Evolutionary conservation across 2,113 vertebrate species (phyloP).

Genomic region (Corythoichthys haematopterus): DNA sequence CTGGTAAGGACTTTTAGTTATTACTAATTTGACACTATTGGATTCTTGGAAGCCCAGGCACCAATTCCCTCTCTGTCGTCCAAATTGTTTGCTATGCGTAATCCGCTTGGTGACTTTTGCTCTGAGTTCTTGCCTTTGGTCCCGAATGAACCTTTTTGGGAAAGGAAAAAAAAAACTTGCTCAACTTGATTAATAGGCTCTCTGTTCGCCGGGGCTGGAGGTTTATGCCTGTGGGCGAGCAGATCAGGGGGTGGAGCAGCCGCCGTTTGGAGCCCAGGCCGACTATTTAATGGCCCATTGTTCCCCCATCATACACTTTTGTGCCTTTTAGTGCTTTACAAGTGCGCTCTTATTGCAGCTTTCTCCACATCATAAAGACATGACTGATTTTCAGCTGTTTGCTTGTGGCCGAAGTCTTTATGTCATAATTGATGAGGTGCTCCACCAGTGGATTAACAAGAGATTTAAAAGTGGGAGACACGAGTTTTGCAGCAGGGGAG

Average conservation of each 20-base stretch:
- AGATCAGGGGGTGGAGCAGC: conserved; percentile 63
- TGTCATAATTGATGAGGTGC: conserved; percentile 8
- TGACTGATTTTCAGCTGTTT: conserved; percentile 8
- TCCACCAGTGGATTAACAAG: background rate
- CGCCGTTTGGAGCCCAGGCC: conserved; percentile 49
- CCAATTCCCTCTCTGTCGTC: background rate
- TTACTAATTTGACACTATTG: background rate
- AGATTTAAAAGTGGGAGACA: conserved; percentile 10
- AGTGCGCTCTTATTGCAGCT: conserved; percentile 43
- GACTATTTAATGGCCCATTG: conserved; percentile 74
- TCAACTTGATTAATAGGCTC: conserved; percentile 58
- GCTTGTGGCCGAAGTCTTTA: conserved; percentile 5
- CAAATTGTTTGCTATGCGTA: background rate
- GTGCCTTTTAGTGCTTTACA: conserved; percentile 53
- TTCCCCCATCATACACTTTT: conserved; percentile 61
- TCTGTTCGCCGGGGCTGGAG: conserved; percentile 40
- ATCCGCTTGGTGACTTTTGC: conserved; percentile 42
- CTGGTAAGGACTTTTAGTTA: conserved; percentile 64
- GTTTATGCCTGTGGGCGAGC: conserved; percentile 60
- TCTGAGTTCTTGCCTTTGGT: conserved; percentile 45
- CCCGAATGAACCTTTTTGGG: conserved; percentile 35
- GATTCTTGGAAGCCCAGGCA: conserved; percentile 2
- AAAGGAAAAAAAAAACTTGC: conserved; percentile 53
- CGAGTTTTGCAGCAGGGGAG: conserved; percentile 8
- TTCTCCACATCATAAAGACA: conserved; percentile 25